Evolutionary conservation across 2,888 invertebrate genomes (phyloP).

Genomic region (Eupelmus urozonus): DNA sequence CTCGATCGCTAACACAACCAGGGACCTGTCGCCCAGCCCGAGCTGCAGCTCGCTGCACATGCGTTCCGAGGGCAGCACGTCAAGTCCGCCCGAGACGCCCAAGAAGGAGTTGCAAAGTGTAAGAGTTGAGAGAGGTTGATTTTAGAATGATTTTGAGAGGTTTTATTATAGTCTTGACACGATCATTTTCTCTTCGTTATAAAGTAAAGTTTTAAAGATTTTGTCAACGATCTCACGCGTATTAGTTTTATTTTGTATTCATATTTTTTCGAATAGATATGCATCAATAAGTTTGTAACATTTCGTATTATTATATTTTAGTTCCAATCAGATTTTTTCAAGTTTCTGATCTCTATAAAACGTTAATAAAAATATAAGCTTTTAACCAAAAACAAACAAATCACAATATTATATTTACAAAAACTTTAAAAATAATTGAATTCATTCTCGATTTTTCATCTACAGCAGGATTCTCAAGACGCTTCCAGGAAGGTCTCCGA

Average conservation of each 20-base stretch:
- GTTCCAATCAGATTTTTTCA: no score
- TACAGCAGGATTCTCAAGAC: constrained; percentile 72
- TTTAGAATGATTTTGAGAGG: background rate
- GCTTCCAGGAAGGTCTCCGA: constrained; percentile 76
- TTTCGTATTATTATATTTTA: no score
- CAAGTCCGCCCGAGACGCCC: constrained; percentile 78
- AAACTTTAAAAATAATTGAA: background rate
- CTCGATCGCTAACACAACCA: constrained; percentile 77
- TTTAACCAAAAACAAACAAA: background rate
- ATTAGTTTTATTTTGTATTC: no score
- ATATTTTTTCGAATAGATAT: no score
- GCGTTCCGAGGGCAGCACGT: constrained; percentile 77
- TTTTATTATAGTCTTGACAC: background rate
- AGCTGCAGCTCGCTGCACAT: constrained; percentile 80
- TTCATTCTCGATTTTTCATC: background rate
- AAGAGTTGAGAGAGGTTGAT: constrained; percentile 12
- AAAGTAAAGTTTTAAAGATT: no score
- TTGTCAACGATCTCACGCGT: no score
- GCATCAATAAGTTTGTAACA: no score
- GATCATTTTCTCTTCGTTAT: no score
- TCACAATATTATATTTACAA: background rate
- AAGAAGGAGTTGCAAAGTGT: constrained; percentile 71
- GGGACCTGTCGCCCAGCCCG: constrained; percentile 80
- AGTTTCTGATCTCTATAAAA: no score
- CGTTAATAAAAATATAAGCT: constrained; percentile 29